Conservation (phyloP, 2,797 vertebrate species). For the Kryptopterus vitreolus region DNA sequence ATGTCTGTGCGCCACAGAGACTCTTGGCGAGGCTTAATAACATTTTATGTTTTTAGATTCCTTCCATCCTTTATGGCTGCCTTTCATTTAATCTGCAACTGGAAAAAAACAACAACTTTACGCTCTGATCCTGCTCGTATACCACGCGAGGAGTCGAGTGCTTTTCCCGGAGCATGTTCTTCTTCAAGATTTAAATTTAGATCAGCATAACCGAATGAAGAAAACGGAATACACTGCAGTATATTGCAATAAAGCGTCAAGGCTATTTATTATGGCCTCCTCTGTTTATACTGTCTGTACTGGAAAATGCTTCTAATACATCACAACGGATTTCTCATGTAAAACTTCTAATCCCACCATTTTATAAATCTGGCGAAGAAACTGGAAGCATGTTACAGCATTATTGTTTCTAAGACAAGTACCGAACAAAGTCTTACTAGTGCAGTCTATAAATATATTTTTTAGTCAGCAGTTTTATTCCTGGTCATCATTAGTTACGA, state of each 20-base stretch:
- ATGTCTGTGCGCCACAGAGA: constrained; percentile 6
- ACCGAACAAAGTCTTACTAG: too few species aligned
- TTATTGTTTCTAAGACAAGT: too few species aligned
- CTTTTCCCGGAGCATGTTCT: constrained; percentile 14
- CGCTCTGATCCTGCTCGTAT: not conserved
- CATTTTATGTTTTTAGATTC: not conserved
- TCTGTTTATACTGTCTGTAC: not conserved
- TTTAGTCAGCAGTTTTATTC: too few species aligned
- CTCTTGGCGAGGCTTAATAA: constrained; percentile 27
- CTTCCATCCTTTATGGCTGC: not conserved
- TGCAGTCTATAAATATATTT: too few species aligned
- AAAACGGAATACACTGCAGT: not conserved
- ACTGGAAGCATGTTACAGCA: not conserved
- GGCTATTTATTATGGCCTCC: not conserved
- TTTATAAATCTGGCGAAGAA: not conserved
- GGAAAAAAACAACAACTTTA: constrained; percentile 3
- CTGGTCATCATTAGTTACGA: too few species aligned
- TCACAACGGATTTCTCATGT: not conserved
- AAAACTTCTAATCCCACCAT: not conserved
- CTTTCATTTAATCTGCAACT: constrained; percentile 8
- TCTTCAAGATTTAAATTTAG: constrained; percentile 19
- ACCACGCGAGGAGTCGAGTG: not conserved
- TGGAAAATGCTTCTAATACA: not conserved
- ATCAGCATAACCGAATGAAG: not conserved
- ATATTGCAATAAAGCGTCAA: not conserved